Evolutionary conservation across 2,888 invertebrate genomes (phyloP).

Genomic region (Coecobrya sp.): DNA sequence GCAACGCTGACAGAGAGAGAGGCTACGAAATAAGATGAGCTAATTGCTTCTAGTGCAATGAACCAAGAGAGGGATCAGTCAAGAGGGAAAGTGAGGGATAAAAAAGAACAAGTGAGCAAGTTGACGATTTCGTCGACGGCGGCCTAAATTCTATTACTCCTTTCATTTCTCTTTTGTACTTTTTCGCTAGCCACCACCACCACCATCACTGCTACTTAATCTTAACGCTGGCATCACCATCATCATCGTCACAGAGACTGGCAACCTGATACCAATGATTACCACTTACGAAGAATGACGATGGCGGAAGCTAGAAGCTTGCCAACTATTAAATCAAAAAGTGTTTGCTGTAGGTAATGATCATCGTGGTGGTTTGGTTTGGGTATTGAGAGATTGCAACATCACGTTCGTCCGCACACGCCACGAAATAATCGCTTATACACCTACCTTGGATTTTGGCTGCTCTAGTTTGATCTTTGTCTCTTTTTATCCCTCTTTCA

Average conservation of each 20-base stretch:
- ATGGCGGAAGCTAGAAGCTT: conserved; percentile 41
- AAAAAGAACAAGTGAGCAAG: conserved; percentile 8
- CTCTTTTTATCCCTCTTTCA: neutral
- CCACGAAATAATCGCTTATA: conserved; percentile 25
- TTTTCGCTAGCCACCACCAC: neutral
- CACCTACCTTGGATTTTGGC: conserved; percentile 1
- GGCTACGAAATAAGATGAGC: conserved; percentile 63
- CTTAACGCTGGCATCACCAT: neutral
- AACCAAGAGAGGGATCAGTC: conserved; percentile 47
- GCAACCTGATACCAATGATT: conserved; percentile 37
- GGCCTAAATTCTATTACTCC: conserved; percentile 34
- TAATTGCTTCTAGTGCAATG: conserved; percentile 71
- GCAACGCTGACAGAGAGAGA: neutral
- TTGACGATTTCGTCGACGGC: neutral
- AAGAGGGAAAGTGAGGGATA: conserved; percentile 50
- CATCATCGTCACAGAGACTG: neutral
- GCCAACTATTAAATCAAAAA: conserved; percentile 49
- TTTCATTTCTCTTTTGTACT: neutral
- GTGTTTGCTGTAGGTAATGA: neutral
- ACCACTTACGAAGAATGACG: neutral
- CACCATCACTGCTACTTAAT: neutral
- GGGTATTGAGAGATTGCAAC: conserved; percentile 35
- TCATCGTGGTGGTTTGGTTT: conserved; percentile 1
- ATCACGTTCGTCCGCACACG: conserved; percentile 32
- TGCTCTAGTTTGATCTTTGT: conserved; percentile 20